Evolutionary conservation across 2,797 vertebrate genomes (phyloP), one percentile per base, ranked within the genome.

Genomic region (Myotis myotis): DNA sequence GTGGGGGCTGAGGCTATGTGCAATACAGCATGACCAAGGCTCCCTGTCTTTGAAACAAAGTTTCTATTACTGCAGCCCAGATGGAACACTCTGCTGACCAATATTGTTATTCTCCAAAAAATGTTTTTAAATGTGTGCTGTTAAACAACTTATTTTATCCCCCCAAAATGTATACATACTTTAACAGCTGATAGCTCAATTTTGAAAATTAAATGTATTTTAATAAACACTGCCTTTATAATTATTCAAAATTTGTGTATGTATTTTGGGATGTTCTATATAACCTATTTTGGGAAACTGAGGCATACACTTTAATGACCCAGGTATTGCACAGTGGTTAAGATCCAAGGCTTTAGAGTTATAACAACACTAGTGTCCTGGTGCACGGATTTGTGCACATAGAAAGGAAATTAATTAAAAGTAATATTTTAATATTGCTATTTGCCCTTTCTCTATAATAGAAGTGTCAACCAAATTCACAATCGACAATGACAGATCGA

Each of bases 41-140:
- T 93, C 62, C 71, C 64, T 78, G 57, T 53, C 72, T 75, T 88
- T 57, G 92, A 96, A 92, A 96, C 92, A 96, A 92, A 94, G 87
- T 93, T 93, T 96, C 93, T 75, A 36, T 64, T 60, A 87, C 55
- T 75, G 72, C 71, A 89, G 51, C 20, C 36, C n/a, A 57, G 60
- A 91, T 51, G 91, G 49, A 75, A 44, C 72, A 57, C 62, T 87
- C 49, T 72, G 16, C 70, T 94, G 66, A 80, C 62, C 2, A 0
- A 78, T 93, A 89, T 23, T 92, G 19, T 96, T 90, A 70, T 62
- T 93, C 23, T 71, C 6, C 2, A 74, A 95, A 81, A n/a, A 30
- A 7, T 6, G 41, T 62, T 92, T 84, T 78, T 2, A 72, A 89
- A 66, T 57, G 17, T 89, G 53, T 10, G 2, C 33, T 53, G 15